phyloP scores from a whole-genome alignment of 2,888 invertebrate genomes.

The Arenicola marina region DNA sequence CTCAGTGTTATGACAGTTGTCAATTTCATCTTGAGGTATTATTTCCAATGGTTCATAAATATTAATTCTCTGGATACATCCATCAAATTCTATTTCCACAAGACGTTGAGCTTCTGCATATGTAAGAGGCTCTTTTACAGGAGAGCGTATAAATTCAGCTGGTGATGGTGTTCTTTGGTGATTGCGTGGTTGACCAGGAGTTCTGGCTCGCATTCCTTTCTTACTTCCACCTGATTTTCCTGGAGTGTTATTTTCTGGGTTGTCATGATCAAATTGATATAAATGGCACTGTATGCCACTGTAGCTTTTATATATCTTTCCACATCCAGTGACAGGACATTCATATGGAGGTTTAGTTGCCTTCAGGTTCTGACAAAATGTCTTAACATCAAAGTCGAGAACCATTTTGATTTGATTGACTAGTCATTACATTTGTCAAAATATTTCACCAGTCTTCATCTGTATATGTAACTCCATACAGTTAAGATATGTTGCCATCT shows the following conservation, averaged over 20 bases:
- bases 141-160: constrained; percentile 54
- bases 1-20: constrained; percentile 55
- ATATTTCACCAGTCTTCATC: no score
- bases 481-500: no score
- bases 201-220: background rate
- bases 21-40: constrained; percentile 58
- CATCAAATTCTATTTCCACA: constrained; percentile 85
- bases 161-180: constrained; percentile 59
- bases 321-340: constrained; percentile 84
- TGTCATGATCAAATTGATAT: constrained; percentile 83
- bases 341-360: constrained; percentile 84
- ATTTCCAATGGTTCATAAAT: constrained; percentile 64
- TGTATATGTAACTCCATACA: no score
- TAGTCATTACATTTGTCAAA: no score
- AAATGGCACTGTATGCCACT: constrained; percentile 85
- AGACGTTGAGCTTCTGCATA: constrained; percentile 84
- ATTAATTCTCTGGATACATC: constrained; percentile 71
- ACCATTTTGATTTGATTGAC: no score
- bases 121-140: constrained; percentile 72
- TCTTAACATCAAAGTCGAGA: constrained; percentile 83
- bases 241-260: constrained; percentile 53
- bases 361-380: constrained; percentile 81
- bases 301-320: constrained; percentile 83
- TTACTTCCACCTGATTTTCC: background rate
- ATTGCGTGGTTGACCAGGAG: background rate